Evolutionary conservation across 2,888 invertebrate species (phyloP).

Genomic region (Melinaea marsaeus): DNA sequence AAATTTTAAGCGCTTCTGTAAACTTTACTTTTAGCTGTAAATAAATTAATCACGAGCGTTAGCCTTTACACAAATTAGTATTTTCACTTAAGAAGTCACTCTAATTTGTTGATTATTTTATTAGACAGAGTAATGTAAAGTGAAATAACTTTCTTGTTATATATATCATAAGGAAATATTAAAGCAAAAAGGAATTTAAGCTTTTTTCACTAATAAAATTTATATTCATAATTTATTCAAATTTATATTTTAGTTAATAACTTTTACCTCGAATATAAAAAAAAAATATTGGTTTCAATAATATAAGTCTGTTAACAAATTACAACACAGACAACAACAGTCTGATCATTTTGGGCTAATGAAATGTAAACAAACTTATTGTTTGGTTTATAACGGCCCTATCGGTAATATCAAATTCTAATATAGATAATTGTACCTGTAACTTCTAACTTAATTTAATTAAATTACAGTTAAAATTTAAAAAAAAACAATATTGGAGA

Average conservation of each 20-base stretch:
- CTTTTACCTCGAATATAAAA: too few species aligned
- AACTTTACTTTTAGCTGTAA: slow-evolving; percentile 12
- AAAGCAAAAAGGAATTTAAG: too few species aligned
- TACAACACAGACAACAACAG: background rate
- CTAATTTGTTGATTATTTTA: background rate
- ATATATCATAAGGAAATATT: too few species aligned
- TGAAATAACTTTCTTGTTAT: background rate
- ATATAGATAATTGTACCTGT: background rate
- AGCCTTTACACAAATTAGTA: slow-evolving; percentile 3
- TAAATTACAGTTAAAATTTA: background rate
- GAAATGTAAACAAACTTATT: slow-evolving; percentile 3
- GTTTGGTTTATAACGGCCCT: background rate
- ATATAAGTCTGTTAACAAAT: background rate
- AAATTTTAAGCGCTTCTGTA: slow-evolving; percentile 15
- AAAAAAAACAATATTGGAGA: background rate
- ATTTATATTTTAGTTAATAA: too few species aligned
- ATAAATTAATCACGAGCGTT: slow-evolving; percentile 7
- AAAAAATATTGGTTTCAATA: background rate
- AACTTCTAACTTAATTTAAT: background rate
- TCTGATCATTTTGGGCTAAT: slow-evolving; percentile 7
- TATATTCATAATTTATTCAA: too few species aligned
- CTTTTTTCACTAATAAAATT: too few species aligned
- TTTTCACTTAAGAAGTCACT: background rate
- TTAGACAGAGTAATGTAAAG: background rate
- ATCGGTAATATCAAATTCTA: background rate